phyloP scores from a whole-genome alignment of 2,888 invertebrate genomes.

The Epistrophella euchroma region DNA sequence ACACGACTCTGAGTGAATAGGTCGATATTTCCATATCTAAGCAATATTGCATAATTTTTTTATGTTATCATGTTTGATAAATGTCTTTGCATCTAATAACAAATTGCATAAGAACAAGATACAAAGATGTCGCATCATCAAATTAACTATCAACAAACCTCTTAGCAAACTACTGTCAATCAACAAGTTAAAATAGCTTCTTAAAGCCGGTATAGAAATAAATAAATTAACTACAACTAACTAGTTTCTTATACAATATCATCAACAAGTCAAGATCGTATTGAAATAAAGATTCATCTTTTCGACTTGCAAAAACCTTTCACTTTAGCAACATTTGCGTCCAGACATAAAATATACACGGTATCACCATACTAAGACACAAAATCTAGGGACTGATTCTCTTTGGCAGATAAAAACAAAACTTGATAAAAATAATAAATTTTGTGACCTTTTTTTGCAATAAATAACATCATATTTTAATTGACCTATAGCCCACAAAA shows the following conservation, averaged over 20 bases:
- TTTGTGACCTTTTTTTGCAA: too few relatives aligned
- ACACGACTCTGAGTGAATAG: slow-evolving; percentile 47
- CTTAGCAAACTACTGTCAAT: slow-evolving; percentile 50
- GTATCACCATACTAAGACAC: background rate
- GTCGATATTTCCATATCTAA: slow-evolving; percentile 60
- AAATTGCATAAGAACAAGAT: slow-evolving; percentile 55
- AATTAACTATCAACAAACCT: slow-evolving; percentile 17
- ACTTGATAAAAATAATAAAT: too few relatives aligned
- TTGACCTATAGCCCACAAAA: too few relatives aligned
- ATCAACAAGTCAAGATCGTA: slow-evolving; percentile 39
- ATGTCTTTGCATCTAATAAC: slow-evolving; percentile 24
- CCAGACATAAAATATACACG: background rate
- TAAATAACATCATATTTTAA: too few relatives aligned
- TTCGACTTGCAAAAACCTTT: slow-evolving; percentile 47
- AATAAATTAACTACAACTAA: slow-evolving; percentile 62
- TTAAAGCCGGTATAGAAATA: slow-evolving; percentile 28
- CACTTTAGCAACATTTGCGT: slow-evolving; percentile 40
- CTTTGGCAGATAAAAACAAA: slow-evolving; percentile 49
- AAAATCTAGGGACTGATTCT: slow-evolving; percentile 1
- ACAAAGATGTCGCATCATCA: slow-evolving; percentile 42
- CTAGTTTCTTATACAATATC: slow-evolving; percentile 68
- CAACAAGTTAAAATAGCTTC: slow-evolving; percentile 45
- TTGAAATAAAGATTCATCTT: slow-evolving; percentile 57
- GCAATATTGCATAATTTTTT: slow-evolving; percentile 40
- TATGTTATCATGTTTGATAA: slow-evolving; percentile 2